Evolutionary conservation across 30 jellyfish, hydroid and myxozoan genomes (phyloP).

Genomic region (Haliclystus octoradiatus): DNA sequence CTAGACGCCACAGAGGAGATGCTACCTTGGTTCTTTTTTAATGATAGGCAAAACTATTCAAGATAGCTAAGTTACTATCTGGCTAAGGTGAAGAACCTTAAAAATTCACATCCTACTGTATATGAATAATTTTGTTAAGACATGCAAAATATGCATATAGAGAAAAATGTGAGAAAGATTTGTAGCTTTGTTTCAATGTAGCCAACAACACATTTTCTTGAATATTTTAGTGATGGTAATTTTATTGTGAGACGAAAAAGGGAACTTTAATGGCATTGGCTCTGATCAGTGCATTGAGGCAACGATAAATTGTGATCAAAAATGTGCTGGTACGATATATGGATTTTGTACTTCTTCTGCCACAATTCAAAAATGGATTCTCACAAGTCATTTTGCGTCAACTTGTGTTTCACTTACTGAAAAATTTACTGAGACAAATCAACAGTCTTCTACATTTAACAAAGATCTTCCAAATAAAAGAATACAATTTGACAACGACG

Average conservation of each 20-base stretch:
- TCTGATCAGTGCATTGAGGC: conserved; percentile 31
- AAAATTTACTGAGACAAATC: neutral
- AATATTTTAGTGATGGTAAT: conserved; percentile 7
- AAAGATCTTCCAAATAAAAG: conserved; percentile 21
- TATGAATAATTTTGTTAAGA: conserved; percentile 23
- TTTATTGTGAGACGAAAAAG: neutral
- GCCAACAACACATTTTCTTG: neutral
- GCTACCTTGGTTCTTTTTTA: conserved; percentile 27
- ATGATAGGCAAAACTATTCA: conserved; percentile 41
- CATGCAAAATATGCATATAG: too few species aligned
- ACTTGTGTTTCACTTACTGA: conserved; percentile 6
- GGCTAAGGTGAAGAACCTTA: conserved; percentile 24
- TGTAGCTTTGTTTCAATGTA: neutral
- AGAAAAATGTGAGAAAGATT: too few species aligned
- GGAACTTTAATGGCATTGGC: conserved; percentile 5
- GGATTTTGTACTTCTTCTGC: conserved; percentile 29
- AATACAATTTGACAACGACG: conserved; percentile 11
- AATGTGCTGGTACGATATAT: conserved; percentile 28
- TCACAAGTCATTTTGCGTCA: conserved; percentile 37
- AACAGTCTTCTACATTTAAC: neutral
- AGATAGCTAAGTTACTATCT: conserved; percentile 20
- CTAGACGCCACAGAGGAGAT: conserved; percentile 23
- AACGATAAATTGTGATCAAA: conserved; percentile 29
- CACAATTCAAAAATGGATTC: conserved; percentile 43
- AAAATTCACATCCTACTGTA: conserved; percentile 22